Evolutionary conservation across 2,113 vertebrate genomes (phyloP), one percentile per base, ranked within the genome.

Genomic region (Syrmaticus mikado): DNA sequence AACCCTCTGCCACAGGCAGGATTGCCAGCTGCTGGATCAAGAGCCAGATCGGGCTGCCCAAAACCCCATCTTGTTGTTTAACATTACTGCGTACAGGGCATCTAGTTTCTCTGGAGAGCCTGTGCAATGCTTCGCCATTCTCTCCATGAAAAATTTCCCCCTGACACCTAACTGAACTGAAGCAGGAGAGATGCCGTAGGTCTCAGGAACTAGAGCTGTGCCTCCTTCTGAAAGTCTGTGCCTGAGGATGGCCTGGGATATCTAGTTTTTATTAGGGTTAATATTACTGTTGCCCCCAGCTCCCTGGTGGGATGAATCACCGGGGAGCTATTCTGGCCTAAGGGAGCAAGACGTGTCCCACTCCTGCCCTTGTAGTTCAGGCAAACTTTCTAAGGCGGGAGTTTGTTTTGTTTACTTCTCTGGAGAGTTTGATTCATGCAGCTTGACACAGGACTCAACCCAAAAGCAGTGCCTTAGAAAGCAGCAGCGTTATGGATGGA

Each of bases 381-480:
- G 52, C 25, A 36, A 68, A 40, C 57, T 92, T 93, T 92, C 79
- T 85, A 71, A 93, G 78, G 62, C 36, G 1, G 78, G 48, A 87
- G 67, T 60, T 82, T 87, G 58, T 79, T 93, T 87, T 66, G n/a
- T 82, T 87, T 77, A 24, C 65, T 92, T 64, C 67, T 81, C 79
- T 68, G 10, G 85, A 85, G 82, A 85, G 38, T 78, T 91, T 92
- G 84, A 70, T 94, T 93, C 72, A 52, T 74, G 14, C 17, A 0
- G 55, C 71, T 89, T 1, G 2, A 73, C 15, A 34, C 45, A 71
- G 87, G 58, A 41, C 46, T 85, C 71, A 55, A 13, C 62, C 74
- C 57, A 61, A 87, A 84, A 94, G 53, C 71, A 61, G 25, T 46
- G 72, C 79, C 82, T 91, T 93, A 89, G 94, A 87, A 93, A 95